These are phyloP conservation scores for Condylura cristata DNA, from an alignment of 2,113 vertebrate genomes.

Conservation along the genomic window DNA sequence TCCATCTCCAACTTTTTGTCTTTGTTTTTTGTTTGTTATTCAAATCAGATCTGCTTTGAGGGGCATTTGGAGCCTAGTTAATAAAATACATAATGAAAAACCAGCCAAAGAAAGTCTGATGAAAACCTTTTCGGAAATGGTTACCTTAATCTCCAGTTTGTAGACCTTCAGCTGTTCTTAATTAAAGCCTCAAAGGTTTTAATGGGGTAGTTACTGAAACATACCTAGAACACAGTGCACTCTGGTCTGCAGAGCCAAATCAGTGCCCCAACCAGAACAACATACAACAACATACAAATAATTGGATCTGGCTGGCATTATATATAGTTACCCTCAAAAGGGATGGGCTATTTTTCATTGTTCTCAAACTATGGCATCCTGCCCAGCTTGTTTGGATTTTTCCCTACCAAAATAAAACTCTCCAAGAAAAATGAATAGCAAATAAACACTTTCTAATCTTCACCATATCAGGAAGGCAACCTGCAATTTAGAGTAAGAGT, in stretches of 20 bases:
- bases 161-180: not conserved
- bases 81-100: conserved; percentile 37
- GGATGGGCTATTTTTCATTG: not conserved
- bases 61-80: not conserved
- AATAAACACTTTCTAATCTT: conserved; percentile 44
- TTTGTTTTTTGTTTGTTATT: not conserved
- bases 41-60: not conserved
- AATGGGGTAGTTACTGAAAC: not conserved
- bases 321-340: not conserved
- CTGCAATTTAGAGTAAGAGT: conserved; percentile 57
- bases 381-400: not conserved
- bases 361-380: not conserved
- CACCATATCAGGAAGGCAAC: not conserved
- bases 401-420: conserved; percentile 50
- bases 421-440: conserved; percentile 30
- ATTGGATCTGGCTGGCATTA: not conserved
- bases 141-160: not conserved
- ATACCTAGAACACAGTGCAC: not conserved
- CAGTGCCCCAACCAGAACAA: not conserved
- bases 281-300: not conserved
- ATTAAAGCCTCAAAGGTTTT: not conserved
- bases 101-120: not conserved
- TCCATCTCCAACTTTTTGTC: not conserved
- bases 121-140: conserved; percentile 26
- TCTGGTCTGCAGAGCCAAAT: not conserved